A percentile compares a stretch with the other conserved stretches of the same genome.
Conservation (phyloP, 2,113 vertebrate genomes). For the Prochilodus magdalenae region DNA sequence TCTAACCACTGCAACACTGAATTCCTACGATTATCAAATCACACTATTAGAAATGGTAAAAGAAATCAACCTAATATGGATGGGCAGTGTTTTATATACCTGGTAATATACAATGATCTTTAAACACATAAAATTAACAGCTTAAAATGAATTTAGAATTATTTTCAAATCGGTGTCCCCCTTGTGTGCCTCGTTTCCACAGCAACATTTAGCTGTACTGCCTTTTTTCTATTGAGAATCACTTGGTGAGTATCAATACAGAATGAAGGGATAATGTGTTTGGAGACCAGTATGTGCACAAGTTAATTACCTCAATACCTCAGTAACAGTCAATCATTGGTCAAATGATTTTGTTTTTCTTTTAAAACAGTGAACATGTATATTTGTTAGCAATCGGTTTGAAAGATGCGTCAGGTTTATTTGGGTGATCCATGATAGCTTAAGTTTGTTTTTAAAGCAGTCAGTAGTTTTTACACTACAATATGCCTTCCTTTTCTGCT, state of each 20-base stretch:
- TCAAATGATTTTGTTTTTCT: not conserved
- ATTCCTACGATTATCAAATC: too few species aligned
- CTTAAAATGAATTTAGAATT: too few species aligned
- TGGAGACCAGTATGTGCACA: not conserved
- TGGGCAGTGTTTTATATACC: too few species aligned
- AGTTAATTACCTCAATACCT: not conserved
- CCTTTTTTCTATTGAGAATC: not conserved
- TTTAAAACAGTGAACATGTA: not conserved
- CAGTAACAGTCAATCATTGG: not conserved
- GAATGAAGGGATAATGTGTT: not conserved
- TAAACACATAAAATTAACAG: too few species aligned
- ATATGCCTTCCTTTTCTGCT: not conserved
- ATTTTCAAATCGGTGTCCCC: too few species aligned
- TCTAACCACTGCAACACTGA: not conserved
- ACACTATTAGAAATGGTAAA: not conserved
- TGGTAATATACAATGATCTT: too few species aligned
- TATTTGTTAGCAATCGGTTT: not conserved
- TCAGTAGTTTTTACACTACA: slow-evolving; percentile 9
- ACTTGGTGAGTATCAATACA: not conserved
- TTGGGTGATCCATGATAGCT: not conserved
- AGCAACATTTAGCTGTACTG: not conserved
- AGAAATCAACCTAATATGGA: not conserved
- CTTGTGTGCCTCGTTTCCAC: not conserved
- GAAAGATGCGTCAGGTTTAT: not conserved
- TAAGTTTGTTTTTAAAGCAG: not conserved